phyloP scores from a whole-genome alignment of 2,888 invertebrate species.

The Ephialtes manifestator region DNA sequence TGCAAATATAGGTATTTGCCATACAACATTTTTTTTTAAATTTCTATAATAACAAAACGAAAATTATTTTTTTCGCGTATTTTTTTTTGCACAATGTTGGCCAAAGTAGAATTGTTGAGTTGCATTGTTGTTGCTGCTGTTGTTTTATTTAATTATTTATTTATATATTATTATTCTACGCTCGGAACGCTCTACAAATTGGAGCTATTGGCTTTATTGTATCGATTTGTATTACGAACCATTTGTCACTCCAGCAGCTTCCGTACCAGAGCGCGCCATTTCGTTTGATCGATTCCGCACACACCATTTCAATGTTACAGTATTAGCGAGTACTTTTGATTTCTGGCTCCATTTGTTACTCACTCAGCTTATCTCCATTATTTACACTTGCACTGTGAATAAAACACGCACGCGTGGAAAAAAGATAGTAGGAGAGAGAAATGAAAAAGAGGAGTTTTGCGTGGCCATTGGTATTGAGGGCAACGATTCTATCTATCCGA shows the following conservation, averaged over 20 bases:
- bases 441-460: conserved; percentile 37
- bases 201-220: conserved; percentile 36
- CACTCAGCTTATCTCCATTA: conserved; percentile 46
- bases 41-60: conserved; percentile 18
- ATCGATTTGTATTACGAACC: conserved; percentile 37
- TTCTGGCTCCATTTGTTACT: conserved; percentile 31
- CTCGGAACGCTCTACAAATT: conserved; percentile 60
- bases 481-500: conserved; percentile 48
- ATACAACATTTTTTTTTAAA: conserved; percentile 24
- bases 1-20: conserved; percentile 53
- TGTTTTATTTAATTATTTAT: conserved; percentile 1
- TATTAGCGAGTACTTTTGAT: conserved; percentile 3
- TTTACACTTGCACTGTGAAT: conserved; percentile 34
- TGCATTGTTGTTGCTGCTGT: conserved; percentile 15
- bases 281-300: conserved; percentile 49
- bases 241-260: conserved; percentile 35
- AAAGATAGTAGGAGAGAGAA: conserved; percentile 11
- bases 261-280: conserved; percentile 31
- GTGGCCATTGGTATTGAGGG: conserved; percentile 48
- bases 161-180: conserved; percentile 20
- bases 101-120: conserved; percentile 42
- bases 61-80: conserved; percentile 12
- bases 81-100: conserved; percentile 32
- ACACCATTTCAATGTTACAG: background rate
- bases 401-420: conserved; percentile 12